Evolutionary conservation across 2,113 vertebrate species (phyloP), one percentile per base, ranked within the genome.

Genomic region (Indicator indicator): DNA sequence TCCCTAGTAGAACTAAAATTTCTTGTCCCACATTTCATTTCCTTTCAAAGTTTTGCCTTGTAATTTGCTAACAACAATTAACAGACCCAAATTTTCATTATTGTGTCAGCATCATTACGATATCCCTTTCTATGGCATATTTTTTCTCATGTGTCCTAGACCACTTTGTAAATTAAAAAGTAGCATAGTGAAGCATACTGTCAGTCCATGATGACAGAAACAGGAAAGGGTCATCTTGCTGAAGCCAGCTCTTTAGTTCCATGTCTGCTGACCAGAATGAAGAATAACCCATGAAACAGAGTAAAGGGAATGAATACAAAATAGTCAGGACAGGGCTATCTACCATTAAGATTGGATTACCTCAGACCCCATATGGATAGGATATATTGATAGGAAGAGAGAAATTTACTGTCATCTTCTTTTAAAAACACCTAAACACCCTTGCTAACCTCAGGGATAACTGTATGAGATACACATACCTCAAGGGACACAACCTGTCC

Each of bases 1-100:
- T 96, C 97, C 96, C 94, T 86, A 96, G 77, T 65, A 93, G 88
- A 96, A 94, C 76, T 79, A 96, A 97, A 95, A 91, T 92, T 95
- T 97, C 77, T 93, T 95, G 93, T 94, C 83, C 96, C 65, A 78
- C 63, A 96, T 95, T 79, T 97, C 20, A 86, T 96, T 64, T 83
- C 77, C 94, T 96, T 98, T 97, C 52, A 69, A 94, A 96, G 71
- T 92, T 92, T 82, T 93, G 75, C 89, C 84, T 54, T 94, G 24
- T 94, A 95, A 97, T 73, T 94, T 94, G 56, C n/a, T 96, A 97
- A 88, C 19, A 90, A 28, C 91, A 97, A 95, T 94, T 92, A 83
- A 83, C 54, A 93, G 75, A 95, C 73, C 40, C 36, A 85, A 69
- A 83, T 93, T 73, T 87, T 93, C 28, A n/a, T 54, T 81, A 86